These are phyloP conservation scores for Motacilla tschutschensis DNA, from an alignment of 2,113 vertebrate genomes.

Conservation along the genomic window DNA sequence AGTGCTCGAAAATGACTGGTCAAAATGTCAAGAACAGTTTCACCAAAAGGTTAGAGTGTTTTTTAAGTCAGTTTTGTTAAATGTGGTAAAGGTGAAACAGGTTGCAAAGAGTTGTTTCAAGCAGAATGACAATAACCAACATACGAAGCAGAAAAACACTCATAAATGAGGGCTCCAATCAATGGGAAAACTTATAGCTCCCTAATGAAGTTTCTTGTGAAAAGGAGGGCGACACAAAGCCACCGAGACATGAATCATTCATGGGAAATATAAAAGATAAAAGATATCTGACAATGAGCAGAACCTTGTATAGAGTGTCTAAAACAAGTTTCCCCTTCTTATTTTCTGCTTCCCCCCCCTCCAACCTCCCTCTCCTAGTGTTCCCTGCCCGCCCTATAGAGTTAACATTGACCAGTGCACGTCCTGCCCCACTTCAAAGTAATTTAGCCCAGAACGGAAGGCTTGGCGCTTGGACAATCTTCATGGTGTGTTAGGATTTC, in stretches of 20 bases:
- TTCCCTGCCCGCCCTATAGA: conserved; percentile 85
- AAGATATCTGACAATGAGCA: conserved; percentile 90
- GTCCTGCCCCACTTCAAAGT: conserved; percentile 93
- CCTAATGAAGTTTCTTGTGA: conserved; percentile 87
- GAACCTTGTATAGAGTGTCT: conserved; percentile 88
- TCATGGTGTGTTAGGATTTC: conserved; percentile 94
- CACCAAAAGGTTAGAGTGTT: conserved; percentile 68
- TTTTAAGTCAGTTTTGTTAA: conserved; percentile 70
- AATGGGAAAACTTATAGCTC: conserved; percentile 86
- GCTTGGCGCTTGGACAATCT: conserved; percentile 87
- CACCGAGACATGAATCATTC: conserved; percentile 90
- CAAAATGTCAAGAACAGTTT: conserved; percentile 66
- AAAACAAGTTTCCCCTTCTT: conserved; percentile 89
- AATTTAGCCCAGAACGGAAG: conserved; percentile 86
- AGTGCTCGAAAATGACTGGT: conserved; percentile 47
- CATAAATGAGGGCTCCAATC: conserved; percentile 76
- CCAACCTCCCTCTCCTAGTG: conserved; percentile 82
- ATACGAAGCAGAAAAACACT: conserved; percentile 76
- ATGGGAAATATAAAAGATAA: conserved; percentile 95
- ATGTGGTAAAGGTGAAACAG: conserved; percentile 70
- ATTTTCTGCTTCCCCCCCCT: conserved; percentile 78
- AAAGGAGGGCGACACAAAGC: conserved; percentile 85
- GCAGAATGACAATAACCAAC: conserved; percentile 74
- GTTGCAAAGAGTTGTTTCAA: conserved; percentile 73
- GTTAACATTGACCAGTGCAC: conserved; percentile 90